phyloP scores from a whole-genome alignment of 2,888 invertebrate species.

The Glaucopsyche alexis region DNA sequence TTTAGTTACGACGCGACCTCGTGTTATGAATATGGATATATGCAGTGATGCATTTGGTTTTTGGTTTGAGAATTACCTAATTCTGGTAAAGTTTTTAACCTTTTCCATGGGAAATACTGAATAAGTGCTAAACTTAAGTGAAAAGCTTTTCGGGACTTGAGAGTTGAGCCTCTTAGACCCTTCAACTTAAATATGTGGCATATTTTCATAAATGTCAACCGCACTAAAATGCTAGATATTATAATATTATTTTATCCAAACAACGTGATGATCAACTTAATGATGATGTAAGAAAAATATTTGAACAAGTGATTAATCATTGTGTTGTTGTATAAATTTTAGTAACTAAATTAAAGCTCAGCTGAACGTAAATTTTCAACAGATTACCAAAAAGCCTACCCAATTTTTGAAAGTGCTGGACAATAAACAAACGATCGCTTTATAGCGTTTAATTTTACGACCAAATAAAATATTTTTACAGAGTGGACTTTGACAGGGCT shows the following conservation, averaged over 20 bases:
- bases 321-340: not conserved
- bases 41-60: no score
- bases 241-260: no score
- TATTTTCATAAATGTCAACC: no score
- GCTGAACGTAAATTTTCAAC: conserved; percentile 15
- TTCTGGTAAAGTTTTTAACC: no score
- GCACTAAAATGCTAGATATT: no score
- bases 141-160: no score
- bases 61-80: no score
- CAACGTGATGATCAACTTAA: not conserved
- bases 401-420: conserved; percentile 26
- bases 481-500: conserved; percentile 2
- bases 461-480: not conserved
- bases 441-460: conserved; percentile 8
- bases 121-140: no score
- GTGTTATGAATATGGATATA: conserved; percentile 1
- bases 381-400: conserved; percentile 21
- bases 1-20: conserved; percentile 1
- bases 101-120: no score
- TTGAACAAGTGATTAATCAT: conserved; percentile 2
- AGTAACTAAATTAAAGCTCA: conserved; percentile 20
- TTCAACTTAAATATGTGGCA: no score
- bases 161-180: no score
- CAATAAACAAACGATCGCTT: conserved; percentile 1
- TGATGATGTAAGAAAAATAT: not conserved